Base-by-base conservation (phyloP, 1,140 invertebrate genomes). In the Drosophila ambigua region DNA sequence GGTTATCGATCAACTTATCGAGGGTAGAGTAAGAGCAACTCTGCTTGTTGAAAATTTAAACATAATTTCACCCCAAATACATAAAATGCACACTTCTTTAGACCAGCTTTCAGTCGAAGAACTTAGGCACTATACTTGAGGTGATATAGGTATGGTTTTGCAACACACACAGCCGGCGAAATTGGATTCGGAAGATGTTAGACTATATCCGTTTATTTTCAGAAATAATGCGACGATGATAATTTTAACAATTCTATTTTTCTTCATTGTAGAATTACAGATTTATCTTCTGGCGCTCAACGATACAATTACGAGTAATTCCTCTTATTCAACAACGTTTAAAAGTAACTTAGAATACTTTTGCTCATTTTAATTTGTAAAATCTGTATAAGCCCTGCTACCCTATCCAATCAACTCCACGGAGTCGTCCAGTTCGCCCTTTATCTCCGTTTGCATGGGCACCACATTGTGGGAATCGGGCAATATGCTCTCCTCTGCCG, bases 271-370 rank as follows among this genome's bases (percentile, higher is more conserved):
- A 67, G 63, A 54, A 67, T 55, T 67, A 69, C 0, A 48, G 8
- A 49, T 48, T 69, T 68, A 44, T 55, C 43, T 28, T 67, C 24
- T 57, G 57, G 66, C 66, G 66, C 43, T 69, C 45, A 69, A 73
- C 71, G 50, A 39, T 54, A 50, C 11, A 46, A 59, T 31, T 69
- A 55, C 8, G 43, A 64, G 16, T 69, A 76, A 63, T 48, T 54
- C 43, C 43, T 16, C 31, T 57, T 65, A 78, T 39, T 55, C 49
- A 49, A 39, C 9, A 39, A 65, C n/a, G 49, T 43, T 54, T 49
- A 67, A 84, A 87, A 77, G 73, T 84, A 87, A 81, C 82, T 81
- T 84, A 81, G 55, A 71, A 77, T 81, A 84, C 82, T 81, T 87
- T 69, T 23, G 15, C 45, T 52, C 51, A 24, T 26, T 23, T 28